Evolutionary conservation across 2,797 vertebrate genomes (phyloP).

Genomic region (Channallabes apus): DNA sequence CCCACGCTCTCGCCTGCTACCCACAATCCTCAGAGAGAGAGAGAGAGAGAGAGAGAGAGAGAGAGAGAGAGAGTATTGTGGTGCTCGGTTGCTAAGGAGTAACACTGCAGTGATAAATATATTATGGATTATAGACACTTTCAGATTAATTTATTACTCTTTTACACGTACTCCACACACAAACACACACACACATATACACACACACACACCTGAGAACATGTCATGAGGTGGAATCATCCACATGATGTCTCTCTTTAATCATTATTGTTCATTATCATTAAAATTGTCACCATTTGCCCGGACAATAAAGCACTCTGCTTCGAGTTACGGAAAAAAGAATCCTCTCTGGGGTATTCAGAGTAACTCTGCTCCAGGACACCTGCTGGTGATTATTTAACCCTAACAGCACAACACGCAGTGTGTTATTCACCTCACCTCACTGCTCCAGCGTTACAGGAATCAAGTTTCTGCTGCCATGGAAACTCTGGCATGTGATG

Average conservation of each 20-base stretch:
- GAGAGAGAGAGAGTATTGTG: background rate
- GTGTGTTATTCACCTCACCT: background rate
- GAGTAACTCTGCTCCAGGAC: background rate
- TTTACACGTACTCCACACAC: background rate
- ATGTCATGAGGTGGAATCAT: background rate
- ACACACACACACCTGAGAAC: background rate
- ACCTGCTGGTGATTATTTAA: background rate
- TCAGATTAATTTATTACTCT: background rate
- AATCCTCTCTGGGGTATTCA: background rate
- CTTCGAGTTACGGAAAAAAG: background rate
- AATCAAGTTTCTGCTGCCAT: background rate
- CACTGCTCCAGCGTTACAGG: background rate
- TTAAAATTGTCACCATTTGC: background rate
- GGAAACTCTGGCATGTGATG: constrained; percentile 7
- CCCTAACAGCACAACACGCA: background rate
- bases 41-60: constrained; percentile 8
- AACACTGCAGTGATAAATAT: background rate
- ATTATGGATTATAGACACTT: background rate
- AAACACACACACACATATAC: too few species aligned
- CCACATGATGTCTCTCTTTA: background rate
- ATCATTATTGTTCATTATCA: too few species aligned
- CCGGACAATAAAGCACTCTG: background rate
- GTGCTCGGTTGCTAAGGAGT: background rate
- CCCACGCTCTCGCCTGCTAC: too few species aligned
- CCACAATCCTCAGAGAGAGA: background rate